Base-by-base conservation (phyloP, 1,140 invertebrate species). In the Sarcophaga bullata region DNA sequence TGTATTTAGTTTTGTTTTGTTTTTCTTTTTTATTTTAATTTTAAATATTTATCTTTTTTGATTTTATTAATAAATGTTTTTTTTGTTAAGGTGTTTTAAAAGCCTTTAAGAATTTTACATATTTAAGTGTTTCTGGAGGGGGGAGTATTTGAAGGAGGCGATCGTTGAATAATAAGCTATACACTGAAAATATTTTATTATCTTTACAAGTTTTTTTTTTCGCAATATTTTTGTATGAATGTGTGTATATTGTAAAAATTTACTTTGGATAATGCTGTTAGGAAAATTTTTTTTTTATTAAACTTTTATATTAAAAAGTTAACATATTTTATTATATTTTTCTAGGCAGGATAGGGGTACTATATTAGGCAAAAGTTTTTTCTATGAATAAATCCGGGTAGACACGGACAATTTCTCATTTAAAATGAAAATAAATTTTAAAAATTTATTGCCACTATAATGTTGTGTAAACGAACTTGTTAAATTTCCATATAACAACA, bases 211-310 rank as follows among this genome's bases (percentile, higher is more conserved):
- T 6, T 47, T 76, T 76, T 76, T 75, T n/a, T n/a, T 76, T 48
- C 48, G 15, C 49, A n/a, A 37, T 37, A 37, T 37, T 49, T 76
- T 49, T 8, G 46, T 49, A 76, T 76, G 46, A 13, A 76, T 8
- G n/a, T 72, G 73, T 76, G 8, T 76, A n/a, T 48, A 3, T 75
- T 4, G 52, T 58, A 58, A 58, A 11, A n/a, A 6, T 17, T 76
- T 76, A 76, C 73, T 76, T 76, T 76, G 73, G 73, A 76, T n/a
- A 8, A 48, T 76, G 73, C 73, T 76, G 46, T 49, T 58, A 58
- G 4, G 54, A 58, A 58, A n/a, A 13, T 58, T 37, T 37, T 4
- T 37, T 37, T 4, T 37, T 37, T 2, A 6, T 58, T 58, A 13
- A 58, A n/a, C n/a, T 15, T 58, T 58, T 58, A 58, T 58, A 13